Percentiles rank a stretch among this genome's conserved stretches.
These are phyloP conservation scores for Ectropis crepuscularia DNA, from an alignment of 2,888 invertebrate genomes.

Conservation along the genomic window DNA sequence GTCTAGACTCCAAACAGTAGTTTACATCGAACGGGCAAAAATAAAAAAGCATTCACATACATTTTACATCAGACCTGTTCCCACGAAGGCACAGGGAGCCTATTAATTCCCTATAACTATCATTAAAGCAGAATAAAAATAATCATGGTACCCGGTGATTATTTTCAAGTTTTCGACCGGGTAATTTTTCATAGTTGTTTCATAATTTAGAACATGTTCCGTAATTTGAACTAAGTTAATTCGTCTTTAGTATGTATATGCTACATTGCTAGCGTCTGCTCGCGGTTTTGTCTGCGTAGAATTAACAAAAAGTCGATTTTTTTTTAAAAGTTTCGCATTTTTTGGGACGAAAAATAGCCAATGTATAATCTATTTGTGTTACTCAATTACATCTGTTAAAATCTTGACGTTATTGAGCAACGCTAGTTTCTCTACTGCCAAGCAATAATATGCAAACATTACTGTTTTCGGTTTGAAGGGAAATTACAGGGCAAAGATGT, in stretches of 20 bases:
- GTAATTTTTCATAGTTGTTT: slow-evolving; percentile 67
- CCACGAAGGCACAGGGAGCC: slow-evolving; percentile 67
- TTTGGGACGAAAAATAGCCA: no score
- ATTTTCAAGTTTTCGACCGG: slow-evolving; percentile 67
- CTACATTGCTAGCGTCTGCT: not conserved
- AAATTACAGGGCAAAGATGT: no score
- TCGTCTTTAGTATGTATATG: slow-evolving; percentile 10
- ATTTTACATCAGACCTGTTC: slow-evolving; percentile 52
- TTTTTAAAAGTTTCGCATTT: no score
- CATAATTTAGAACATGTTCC: slow-evolving; percentile 23
- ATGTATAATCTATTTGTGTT: no score
- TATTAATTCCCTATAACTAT: slow-evolving; percentile 75
- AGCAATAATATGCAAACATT: no score
- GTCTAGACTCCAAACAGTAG: slow-evolving; percentile 22
- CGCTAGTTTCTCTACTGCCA: no score
- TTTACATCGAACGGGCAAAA: slow-evolving; percentile 22
- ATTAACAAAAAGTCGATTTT: not conserved
- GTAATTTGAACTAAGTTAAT: slow-evolving; percentile 41
- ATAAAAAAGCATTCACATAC: slow-evolving; percentile 33
- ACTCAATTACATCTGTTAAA: no score
- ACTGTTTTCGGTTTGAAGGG: no score
- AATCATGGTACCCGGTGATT: slow-evolving; percentile 61
- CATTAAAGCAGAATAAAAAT: slow-evolving; percentile 76
- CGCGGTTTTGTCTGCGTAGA: not conserved
- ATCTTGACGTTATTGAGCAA: no score